phyloP scores from a whole-genome alignment of 2,113 vertebrate genomes.

The Myiozetetes cayanensis region DNA sequence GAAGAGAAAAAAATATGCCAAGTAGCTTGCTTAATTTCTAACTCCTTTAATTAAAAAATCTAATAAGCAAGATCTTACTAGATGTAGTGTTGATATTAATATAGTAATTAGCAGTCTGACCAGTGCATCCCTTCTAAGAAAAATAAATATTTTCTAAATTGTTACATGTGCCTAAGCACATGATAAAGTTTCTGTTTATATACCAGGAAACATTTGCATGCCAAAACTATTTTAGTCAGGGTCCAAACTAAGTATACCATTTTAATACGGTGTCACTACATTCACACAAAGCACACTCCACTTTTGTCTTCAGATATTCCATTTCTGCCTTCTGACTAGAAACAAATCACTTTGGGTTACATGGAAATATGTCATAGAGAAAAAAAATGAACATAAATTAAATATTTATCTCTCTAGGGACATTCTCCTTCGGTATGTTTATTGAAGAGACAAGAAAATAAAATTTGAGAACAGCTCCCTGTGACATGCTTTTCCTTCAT shows the following conservation, averaged over 20 bases:
- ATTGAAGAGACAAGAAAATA: background rate
- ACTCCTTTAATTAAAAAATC: background rate
- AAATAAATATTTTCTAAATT: constrained; percentile 11
- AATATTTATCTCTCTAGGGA: background rate
- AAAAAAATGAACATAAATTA: background rate
- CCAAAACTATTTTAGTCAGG: background rate
- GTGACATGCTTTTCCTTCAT: background rate
- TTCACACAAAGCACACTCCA: background rate
- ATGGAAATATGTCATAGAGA: background rate
- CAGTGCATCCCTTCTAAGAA: background rate
- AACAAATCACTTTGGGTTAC: background rate
- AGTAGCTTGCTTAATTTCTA: background rate
- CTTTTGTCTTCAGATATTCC: background rate
- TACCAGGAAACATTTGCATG: background rate
- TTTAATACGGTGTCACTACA: background rate
- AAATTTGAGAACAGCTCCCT: background rate
- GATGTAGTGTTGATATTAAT: background rate
- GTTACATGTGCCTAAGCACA: background rate
- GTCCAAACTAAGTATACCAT: background rate
- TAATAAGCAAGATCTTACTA: background rate
- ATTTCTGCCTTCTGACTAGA: background rate
- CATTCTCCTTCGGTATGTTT: background rate
- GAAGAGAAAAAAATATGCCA: background rate
- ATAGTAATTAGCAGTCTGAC: background rate
- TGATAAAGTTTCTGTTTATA: background rate